A percentile compares a stretch with the other conserved stretches of the same genome.
Evolutionary conservation across 2,888 invertebrate species (phyloP).

Genomic region (Oxycera nigricornis): DNA sequence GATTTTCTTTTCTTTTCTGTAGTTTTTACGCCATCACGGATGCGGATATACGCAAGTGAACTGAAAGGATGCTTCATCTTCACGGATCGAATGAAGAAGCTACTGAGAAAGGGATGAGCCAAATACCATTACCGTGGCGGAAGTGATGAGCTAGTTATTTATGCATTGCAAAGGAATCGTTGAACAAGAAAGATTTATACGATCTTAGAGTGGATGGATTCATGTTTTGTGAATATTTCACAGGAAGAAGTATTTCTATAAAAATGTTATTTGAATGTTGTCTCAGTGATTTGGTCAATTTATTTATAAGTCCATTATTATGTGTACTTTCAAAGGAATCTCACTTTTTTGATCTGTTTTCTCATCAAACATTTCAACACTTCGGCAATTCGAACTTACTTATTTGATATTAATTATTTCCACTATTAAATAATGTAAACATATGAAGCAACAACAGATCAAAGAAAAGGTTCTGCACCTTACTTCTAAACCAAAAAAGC

Average conservation of each 20-base stretch:
- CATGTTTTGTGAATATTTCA: neutral
- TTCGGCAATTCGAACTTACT: no score
- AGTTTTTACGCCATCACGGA: neutral
- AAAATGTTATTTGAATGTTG: no score
- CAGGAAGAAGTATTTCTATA: neutral
- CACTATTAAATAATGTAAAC: no score
- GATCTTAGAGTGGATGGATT: neutral
- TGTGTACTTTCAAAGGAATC: no score
- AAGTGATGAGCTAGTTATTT: conserved; percentile 30
- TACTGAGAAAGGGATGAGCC: neutral
- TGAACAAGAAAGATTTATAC: neutral
- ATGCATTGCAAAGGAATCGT: neutral
- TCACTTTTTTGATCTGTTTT: no score
- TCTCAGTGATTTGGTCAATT: no score
- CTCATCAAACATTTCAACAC: no score
- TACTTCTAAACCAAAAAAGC: no score
- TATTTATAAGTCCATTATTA: no score
- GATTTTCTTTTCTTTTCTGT: neutral
- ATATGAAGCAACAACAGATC: no score
- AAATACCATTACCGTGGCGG: conserved; percentile 19
- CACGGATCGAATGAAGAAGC: neutral
- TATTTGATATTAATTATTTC: no score
- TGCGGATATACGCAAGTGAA: neutral
- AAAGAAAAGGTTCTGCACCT: no score
- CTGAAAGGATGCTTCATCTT: neutral